Conservation (phyloP, 2,113 vertebrate genomes). For the Tangachromis dhanisi region DNA sequence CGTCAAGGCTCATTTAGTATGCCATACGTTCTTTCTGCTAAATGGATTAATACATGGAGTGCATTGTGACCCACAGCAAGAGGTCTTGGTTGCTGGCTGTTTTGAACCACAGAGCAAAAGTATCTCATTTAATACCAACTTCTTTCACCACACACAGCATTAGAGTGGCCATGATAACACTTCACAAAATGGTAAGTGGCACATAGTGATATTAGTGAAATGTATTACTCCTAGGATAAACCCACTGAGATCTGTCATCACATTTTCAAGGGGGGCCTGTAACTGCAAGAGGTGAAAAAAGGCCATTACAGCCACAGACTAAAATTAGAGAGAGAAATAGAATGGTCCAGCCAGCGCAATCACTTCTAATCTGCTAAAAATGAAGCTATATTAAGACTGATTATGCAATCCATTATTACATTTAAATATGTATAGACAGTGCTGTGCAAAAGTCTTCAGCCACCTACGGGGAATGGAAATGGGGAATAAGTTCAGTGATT, state of each 20-base stretch:
- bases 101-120: neutral
- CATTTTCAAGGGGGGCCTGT: neutral
- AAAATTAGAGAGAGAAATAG: slow-evolving; percentile 2
- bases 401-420: slow-evolving; percentile 26
- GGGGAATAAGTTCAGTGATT: neutral
- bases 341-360: neutral
- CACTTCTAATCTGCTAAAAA: neutral
- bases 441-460: neutral
- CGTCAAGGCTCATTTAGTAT: slow-evolving; percentile 39
- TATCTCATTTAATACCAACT: slow-evolving; percentile 14
- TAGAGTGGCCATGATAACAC: neutral
- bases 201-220: slow-evolving; percentile 26
- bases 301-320: slow-evolving; percentile 3
- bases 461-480: neutral
- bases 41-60: slow-evolving; percentile 25
- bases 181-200: slow-evolving; percentile 16
- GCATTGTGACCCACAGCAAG: slow-evolving; percentile 12
- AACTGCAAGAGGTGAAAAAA: slow-evolving; percentile 25
- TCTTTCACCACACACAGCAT: neutral
- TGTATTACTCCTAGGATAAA: slow-evolving; percentile 18
- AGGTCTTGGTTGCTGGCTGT: neutral
- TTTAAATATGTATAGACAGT: neutral
- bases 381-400: neutral
- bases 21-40: slow-evolving; percentile 15
- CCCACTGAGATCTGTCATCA: slow-evolving; percentile 34